These are phyloP conservation scores for Enteromius unitaeniatus DNA, from an alignment of 2,797 vertebrate genomes.

Conservation along the genomic window DNA sequence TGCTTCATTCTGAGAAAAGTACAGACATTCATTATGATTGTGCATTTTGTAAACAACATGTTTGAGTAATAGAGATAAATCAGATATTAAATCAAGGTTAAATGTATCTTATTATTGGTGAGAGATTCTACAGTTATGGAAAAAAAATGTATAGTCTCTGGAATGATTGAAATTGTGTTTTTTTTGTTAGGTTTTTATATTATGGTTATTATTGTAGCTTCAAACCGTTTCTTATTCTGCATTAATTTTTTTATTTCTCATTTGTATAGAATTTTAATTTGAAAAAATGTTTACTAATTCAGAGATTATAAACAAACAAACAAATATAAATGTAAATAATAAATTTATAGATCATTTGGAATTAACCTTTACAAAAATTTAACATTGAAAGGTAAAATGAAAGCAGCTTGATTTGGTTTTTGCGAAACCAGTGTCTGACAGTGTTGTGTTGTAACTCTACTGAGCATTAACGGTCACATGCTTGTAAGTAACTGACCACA, in stretches of 20 bases:
- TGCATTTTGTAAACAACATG: not conserved
- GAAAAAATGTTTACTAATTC: not conserved
- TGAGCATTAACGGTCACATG: not conserved
- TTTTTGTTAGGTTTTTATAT: not conserved
- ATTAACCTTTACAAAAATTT: no score
- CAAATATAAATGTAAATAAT: not conserved
- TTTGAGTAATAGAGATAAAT: not conserved
- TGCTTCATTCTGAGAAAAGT: constrained; percentile 5
- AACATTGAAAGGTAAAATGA: not conserved
- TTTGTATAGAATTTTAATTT: not conserved
- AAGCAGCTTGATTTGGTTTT: not conserved
- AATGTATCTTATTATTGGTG: not conserved
- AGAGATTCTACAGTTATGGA: not conserved
- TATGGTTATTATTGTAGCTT: not conserved
- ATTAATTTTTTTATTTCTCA: not conserved
- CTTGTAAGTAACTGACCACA: not conserved
- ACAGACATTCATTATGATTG: not conserved
- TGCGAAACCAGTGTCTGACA: not conserved
- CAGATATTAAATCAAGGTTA: not conserved
- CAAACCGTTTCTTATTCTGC: not conserved
- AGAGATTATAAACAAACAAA: not conserved
- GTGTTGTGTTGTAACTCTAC: not conserved
- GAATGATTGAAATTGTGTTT: not conserved
- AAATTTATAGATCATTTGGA: not conserved
- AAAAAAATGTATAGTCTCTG: not conserved